Evolutionary conservation across 2,888 invertebrate genomes (phyloP), one percentile per base, ranked within the genome.

Genomic region (Xanthorhoe designata): DNA sequence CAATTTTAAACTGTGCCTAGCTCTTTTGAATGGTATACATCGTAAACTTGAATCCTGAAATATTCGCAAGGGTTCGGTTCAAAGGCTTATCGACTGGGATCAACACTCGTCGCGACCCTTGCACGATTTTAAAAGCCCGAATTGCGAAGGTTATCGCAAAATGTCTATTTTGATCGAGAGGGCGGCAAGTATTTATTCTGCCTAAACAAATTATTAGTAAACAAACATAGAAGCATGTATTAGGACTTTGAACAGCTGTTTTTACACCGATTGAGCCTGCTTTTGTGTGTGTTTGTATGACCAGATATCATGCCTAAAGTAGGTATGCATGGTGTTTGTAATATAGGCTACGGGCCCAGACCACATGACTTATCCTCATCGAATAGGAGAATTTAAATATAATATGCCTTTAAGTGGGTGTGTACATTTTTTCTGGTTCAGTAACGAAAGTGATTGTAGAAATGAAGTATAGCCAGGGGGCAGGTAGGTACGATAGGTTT

Each of bases 51-150:
- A 47, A 35, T 45, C 54, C 54, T 5, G n/a, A 60, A 63, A 54
- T 72, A 59, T 73, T 58, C 19, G 6, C 58, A 17, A 47, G 13
- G 68, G 73, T 68, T 77, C 74, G 74, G 69, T 74, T 74, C 75
- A 78, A 76, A 78, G 68, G 67, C 70, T 82, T 79, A 80, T 71
- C 67, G 72, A 70, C 42, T 65, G 62, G 75, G 69, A 78, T 75
- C 76, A 70, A 69, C 75, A 74, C 78, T 78, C 77, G 68, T 78
- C 47, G 65, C 66, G 24, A 53, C 71, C 73, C 74, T 63, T 71
- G 68, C 69, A 52, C 42, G 53, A 42, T 75, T 66, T 65, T 66
- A 54, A 61, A 61, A 38, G 57, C 55, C 47, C 57, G 29, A 32
- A 66, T 58, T 58, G 64, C 47, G 71, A 69, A 66, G 72, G 78